A percentile compares a stretch with the other conserved stretches of the same genome.
These are phyloP conservation scores for Empidonax traillii DNA, from an alignment of 2,113 vertebrate genomes.

Conservation along the genomic window DNA sequence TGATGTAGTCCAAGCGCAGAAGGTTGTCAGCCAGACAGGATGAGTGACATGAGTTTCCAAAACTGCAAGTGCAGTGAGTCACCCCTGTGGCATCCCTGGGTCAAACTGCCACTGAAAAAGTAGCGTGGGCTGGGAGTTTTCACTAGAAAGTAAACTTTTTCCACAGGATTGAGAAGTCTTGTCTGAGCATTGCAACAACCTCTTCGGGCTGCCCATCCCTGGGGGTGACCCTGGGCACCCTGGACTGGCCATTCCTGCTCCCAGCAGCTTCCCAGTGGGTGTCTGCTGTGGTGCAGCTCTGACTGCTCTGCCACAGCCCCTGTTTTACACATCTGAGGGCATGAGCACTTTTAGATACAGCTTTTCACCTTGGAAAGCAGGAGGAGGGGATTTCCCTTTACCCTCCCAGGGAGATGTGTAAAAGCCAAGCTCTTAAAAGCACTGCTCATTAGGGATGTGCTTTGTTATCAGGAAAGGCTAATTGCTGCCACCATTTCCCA, in stretches of 20 bases:
- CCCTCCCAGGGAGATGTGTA: background rate
- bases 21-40: background rate
- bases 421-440: background rate
- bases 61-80: background rate
- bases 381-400: background rate
- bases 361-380: background rate
- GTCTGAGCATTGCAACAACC: background rate
- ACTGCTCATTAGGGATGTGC: background rate
- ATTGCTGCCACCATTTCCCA: background rate
- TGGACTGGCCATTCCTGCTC: background rate
- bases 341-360: background rate
- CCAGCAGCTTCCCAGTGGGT: accelerated
- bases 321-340: background rate
- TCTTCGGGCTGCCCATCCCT: background rate
- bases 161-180: background rate
- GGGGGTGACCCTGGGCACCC: no score
- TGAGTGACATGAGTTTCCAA: background rate
- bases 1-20: background rate
- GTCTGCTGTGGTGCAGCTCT: background rate
- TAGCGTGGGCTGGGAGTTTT: background rate
- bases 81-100: background rate
- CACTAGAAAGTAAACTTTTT: background rate
- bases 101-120: background rate
- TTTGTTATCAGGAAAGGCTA: background rate
- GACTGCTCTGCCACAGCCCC: background rate